A percentile compares a stretch with the other conserved stretches of the same genome.
These are phyloP conservation scores for Halichoeres trimaculatus DNA, from an alignment of 2,113 vertebrate genomes.

Conservation along the genomic window DNA sequence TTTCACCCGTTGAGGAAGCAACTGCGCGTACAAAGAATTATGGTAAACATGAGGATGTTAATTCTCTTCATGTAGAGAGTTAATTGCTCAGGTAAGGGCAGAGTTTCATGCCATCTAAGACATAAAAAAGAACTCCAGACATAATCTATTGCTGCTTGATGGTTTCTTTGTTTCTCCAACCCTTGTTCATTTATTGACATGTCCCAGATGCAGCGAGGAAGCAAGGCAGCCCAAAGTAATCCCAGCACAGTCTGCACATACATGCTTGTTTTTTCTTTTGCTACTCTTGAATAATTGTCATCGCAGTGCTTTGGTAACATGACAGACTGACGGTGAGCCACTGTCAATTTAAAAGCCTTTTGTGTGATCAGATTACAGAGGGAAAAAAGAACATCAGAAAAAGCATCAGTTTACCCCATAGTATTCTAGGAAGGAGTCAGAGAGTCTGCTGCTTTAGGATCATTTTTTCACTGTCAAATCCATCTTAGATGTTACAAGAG, in stretches of 20 bases:
- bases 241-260: not conserved
- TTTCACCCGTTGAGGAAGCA: slow-evolving; percentile 17
- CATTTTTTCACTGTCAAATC: not conserved
- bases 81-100: slow-evolving; percentile 8
- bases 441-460: slow-evolving; percentile 6
- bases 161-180: not conserved
- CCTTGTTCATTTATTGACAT: not conserved
- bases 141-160: not conserved
- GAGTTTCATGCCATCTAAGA: not conserved
- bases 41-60: not conserved
- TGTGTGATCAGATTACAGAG: not conserved
- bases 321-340: not conserved
- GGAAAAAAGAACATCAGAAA: no score
- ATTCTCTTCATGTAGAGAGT: slow-evolving; percentile 1
- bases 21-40: not conserved
- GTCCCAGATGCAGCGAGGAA: not conserved
- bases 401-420: not conserved
- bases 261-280: not conserved
- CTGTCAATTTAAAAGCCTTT: not conserved
- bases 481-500: no score
- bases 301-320: not conserved
- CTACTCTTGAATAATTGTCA: not conserved
- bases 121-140: not conserved
- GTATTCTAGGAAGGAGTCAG: not conserved
- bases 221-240: not conserved